Percentiles rank a stretch among this genome's conserved stretches.
Conservation (phyloP, 2,797 vertebrate genomes). For the Clarias fuscus region DNA sequence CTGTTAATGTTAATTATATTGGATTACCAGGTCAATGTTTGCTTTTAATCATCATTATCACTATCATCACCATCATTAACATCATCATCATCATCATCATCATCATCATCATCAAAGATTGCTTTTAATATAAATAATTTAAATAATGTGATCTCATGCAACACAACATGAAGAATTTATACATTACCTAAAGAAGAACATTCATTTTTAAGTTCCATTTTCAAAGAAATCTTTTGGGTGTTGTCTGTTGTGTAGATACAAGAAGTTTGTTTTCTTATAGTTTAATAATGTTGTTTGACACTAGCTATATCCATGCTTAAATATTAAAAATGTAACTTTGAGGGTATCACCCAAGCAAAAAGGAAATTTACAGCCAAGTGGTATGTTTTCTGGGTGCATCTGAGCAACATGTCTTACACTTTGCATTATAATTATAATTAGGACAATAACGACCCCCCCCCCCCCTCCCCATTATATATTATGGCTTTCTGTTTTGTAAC, state of each 20-base stretch:
- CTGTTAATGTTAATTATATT: neutral
- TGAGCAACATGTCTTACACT: neutral
- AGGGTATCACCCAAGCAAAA: neutral
- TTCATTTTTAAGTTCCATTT: neutral
- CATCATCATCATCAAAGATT: neutral
- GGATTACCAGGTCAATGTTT: neutral
- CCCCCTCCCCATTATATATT: too few species aligned
- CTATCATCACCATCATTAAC: neutral
- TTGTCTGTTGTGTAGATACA: neutral
- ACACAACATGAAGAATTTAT: neutral
- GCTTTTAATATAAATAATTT: neutral
- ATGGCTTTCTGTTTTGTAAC: too few species aligned
- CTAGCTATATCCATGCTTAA: neutral
- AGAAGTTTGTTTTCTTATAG: neutral
- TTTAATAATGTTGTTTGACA: neutral
- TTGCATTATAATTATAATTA: neutral
- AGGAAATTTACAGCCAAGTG: neutral
- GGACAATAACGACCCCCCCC: neutral
- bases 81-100: neutral
- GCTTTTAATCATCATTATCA: neutral
- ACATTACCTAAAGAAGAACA: too few species aligned
- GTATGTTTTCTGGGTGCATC: neutral
- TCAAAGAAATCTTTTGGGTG: neutral
- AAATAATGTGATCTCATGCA: neutral
- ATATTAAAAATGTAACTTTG: neutral